Percentiles rank a stretch among this genome's conserved stretches.
phyloP scores from a whole-genome alignment of 2,113 vertebrate species.

The Manacus vitellinus region DNA sequence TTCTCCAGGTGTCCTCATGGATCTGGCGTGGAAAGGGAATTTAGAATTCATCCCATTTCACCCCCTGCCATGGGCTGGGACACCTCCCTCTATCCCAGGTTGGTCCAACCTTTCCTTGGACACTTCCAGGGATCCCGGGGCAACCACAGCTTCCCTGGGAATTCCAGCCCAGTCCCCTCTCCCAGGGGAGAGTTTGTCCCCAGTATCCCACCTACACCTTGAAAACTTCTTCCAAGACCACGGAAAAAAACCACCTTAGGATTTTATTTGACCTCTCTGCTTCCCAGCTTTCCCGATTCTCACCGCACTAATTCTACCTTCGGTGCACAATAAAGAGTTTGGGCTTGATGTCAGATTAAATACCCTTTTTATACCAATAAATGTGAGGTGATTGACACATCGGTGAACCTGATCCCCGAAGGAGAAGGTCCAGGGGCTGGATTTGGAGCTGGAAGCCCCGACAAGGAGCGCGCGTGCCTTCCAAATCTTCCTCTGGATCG shows the following conservation, averaged over 20 bases:
- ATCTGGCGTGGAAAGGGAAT: too few species aligned
- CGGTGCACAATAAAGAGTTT: too few species aligned
- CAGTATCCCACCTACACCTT: neutral
- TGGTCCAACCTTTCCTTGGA: neutral
- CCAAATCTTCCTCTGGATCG: rapidly evolving
- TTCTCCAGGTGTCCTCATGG: too few species aligned
- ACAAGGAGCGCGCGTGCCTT: neutral
- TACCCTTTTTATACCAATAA: neutral
- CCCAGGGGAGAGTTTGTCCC: neutral
- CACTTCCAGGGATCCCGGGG: neutral
- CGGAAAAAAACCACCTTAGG: neutral
- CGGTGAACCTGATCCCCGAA: too few species aligned
- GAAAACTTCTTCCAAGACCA: rapidly evolving
- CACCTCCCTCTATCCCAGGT: neutral
- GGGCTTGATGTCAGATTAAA: neutral
- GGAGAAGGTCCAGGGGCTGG: neutral
- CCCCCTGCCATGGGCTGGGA: neutral
- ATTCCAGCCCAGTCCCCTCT: neutral
- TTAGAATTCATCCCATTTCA: neutral
- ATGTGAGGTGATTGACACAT: rapidly evolving
- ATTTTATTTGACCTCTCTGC: neutral
- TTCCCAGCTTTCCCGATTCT: neutral
- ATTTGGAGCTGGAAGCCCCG: neutral
- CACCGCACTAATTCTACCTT: rapidly evolving
- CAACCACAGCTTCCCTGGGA: neutral